These are phyloP conservation scores for Coranthus polyacanthus DNA, from an alignment of 2,797 vertebrate genomes.

Conservation along the genomic window DNA sequence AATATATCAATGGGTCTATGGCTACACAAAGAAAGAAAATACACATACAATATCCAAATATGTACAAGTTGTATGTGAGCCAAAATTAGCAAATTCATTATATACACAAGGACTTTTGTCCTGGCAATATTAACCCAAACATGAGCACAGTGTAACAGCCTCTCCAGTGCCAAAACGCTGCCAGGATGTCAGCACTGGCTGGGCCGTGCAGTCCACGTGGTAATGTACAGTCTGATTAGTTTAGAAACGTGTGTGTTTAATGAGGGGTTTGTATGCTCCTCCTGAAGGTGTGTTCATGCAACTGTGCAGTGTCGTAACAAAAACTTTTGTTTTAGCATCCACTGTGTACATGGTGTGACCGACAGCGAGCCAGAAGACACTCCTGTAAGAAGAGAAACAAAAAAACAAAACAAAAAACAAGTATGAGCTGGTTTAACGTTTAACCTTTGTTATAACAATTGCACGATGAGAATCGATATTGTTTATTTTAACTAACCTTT, in stretches of 20 bases:
- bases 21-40: constrained; percentile 83
- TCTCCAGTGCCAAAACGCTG: constrained; percentile 25
- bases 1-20: constrained; percentile 87
- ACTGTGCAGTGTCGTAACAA: constrained; percentile 40
- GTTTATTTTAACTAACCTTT: constrained; percentile 51
- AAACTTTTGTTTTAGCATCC: constrained; percentile 34
- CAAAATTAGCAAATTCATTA: constrained; percentile 80
- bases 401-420: not conserved
- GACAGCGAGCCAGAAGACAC: constrained; percentile 15
- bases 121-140: constrained; percentile 44
- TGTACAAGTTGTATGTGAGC: constrained; percentile 85
- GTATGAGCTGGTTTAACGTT: too few relatives aligned
- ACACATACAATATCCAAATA: constrained; percentile 86
- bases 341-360: not conserved
- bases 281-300: constrained; percentile 43
- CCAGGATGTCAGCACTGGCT: constrained; percentile 18
- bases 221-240: constrained; percentile 58
- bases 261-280: constrained; percentile 39
- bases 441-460: too few relatives aligned
- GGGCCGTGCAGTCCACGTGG: constrained; percentile 52
- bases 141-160: constrained; percentile 42
- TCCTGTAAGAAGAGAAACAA: constrained; percentile 22
- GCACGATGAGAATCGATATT: too few relatives aligned
- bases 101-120: constrained; percentile 74
- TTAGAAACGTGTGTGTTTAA: constrained; percentile 54